These are phyloP conservation scores for Sebastes matsubarae DNA, from an alignment of 2,797 vertebrate genomes.

Conservation along the genomic window DNA sequence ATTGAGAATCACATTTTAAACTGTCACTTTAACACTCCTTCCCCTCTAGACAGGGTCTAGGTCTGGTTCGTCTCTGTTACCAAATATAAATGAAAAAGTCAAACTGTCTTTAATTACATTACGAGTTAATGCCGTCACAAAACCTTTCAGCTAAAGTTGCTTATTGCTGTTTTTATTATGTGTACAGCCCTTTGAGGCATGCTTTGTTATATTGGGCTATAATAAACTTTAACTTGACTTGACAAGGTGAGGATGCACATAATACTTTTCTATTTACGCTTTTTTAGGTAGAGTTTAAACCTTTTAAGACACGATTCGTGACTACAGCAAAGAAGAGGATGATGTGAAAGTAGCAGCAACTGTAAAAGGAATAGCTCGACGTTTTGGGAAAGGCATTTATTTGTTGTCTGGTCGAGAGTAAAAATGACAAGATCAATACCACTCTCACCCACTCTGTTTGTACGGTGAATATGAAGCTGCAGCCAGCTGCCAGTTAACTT, in stretches of 20 bases:
- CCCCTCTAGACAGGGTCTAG: background rate
- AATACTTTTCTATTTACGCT: background rate
- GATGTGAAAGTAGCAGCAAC: background rate
- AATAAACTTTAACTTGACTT: background rate
- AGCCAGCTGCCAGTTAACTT: background rate
- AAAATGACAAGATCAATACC: background rate
- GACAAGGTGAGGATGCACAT: background rate
- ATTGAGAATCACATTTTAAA: slow-evolving; percentile 38
- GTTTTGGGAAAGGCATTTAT: background rate
- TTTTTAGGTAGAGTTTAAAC: background rate
- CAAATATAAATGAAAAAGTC: slow-evolving; percentile 24
- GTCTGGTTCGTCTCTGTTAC: slow-evolving; percentile 21
- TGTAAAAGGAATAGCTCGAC: background rate
- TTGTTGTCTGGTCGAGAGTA: background rate
- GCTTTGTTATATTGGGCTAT: background rate
- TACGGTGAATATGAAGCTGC: background rate
- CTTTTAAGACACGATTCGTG: background rate
- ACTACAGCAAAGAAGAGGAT: background rate
- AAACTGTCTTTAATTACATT: slow-evolving; percentile 21
- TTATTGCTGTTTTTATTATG: background rate
- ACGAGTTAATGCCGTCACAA: slow-evolving; percentile 17
- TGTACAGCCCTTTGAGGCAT: background rate
- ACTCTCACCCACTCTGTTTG: background rate
- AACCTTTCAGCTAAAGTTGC: background rate
- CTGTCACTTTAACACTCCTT: slow-evolving; percentile 9